Evolutionary conservation across 2,888 invertebrate species (phyloP), one percentile per base, ranked within the genome.

Genomic region (Troides aeacus): DNA sequence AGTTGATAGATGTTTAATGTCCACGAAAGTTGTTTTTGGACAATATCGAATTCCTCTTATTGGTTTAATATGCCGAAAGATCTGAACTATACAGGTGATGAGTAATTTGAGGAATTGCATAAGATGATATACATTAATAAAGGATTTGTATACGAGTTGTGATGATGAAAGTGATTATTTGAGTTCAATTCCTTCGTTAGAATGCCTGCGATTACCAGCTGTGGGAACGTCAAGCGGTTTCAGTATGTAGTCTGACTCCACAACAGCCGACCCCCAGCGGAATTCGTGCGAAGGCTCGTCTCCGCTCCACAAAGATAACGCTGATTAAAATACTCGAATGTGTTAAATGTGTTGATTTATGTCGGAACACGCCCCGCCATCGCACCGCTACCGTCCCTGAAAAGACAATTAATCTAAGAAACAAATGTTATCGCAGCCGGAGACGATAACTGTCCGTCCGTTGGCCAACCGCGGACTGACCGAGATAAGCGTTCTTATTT

Each of bases 231-330:
- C 5, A 3, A 30, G 3, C 30, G 30, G 30, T 30, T 30, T 30
- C 3, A 0, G 0, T 30, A 17, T 42, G 57, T 24, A 63, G 30
- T 50, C 68, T 56, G 21, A 39, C 39, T 69, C 60, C 64, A 62
- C 18, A 64, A 7, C 69, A 59, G 39, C 2, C 56, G 59, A 63
- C 24, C 46, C 0, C 57, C 2, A 30, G 66, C 62, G 58, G 39
- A n/a, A 71, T 18, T 62, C 53, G 50, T 66, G 67, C 57, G 72
- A 75, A 76, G 75, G 74, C 76, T 68, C 73, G 76, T 74, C 76
- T 75, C 63, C 66, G 74, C 36, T 69, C 76, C 62, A 75, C 62
- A 74, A 76, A 76, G 76, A 76, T 77, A 77, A 75, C 46, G 56
- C 21, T 50, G 61, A 72, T 72, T 68, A 72, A 67, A 68, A 71